Base-by-base conservation (phyloP, 2,797 vertebrate species). In the Echiichthys vipera region DNA sequence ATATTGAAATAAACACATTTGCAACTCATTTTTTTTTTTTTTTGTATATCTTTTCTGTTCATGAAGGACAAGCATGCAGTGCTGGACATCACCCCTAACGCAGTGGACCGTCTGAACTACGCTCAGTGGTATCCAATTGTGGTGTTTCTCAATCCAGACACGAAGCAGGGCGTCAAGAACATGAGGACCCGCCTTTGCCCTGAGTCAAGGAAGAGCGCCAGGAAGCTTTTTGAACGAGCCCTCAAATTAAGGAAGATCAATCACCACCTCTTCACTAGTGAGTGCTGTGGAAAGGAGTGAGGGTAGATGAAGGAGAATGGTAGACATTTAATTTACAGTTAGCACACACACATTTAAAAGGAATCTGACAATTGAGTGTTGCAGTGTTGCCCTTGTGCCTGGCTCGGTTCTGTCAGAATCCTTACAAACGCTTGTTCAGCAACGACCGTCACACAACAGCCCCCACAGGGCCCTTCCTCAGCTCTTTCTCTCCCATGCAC, bases 121-220 rank as follows among this genome's bases (percentile, higher is more conserved):
- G 98, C 98, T 15, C 98, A 99, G 94, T 99, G 98, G 98, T 99
- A 99, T 93, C 98, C 98, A 15, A 99, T 99, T 42, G 98, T 99
- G 47, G 96, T 98, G 46, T 99, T 99, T 80, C 94, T 99, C 70
- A 98, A 99, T 89, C 98, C 98, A 2, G 98, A 99, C 86, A 97
- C 96, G 24, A 99, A 99, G 92, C 97, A 98, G 89, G 97, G 98
- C 0, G 96, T 99, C n/a, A 99, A 99, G 84, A 98, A 86, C 73
- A 99, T 99, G 98, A 95, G 98, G 84, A 97, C 95, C 88, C 95
- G 98, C 14, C 87, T 99, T n/a, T 98, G 96, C 87, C 95, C 97
- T 0, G 98, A 99, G 80, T 99, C 98, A 5, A 95, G 97, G 69
- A 99, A 99, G 92, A 99, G 98, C 40, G 97, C 98, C 74, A 91